Evolutionary conservation across 2,797 vertebrate species (phyloP).

Genomic region (Valencia hispanica): DNA sequence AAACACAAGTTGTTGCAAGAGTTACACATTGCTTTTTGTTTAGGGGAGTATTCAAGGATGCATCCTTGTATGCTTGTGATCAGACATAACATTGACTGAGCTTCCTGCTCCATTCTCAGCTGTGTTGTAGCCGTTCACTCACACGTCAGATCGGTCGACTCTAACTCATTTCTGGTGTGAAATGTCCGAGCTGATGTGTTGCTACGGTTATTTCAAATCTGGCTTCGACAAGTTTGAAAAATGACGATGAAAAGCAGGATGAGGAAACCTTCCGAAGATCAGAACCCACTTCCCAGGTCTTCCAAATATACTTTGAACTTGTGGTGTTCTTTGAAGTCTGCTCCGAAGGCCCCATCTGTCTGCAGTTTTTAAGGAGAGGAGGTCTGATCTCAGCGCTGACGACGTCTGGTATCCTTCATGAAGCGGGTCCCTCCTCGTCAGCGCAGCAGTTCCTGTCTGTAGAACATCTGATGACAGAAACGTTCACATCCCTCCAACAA

Average conservation of each 20-base stretch:
- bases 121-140: not conserved
- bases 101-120: not conserved
- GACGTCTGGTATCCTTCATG: not conserved
- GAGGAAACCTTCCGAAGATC: not conserved
- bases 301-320: not conserved
- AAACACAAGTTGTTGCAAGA: not conserved
- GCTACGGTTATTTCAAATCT: not conserved
- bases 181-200: not conserved
- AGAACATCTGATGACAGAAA: not conserved
- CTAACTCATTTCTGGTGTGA: not conserved
- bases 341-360: not conserved
- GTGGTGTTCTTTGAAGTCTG: not conserved
- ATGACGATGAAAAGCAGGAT: not conserved
- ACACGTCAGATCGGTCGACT: conserved; percentile 8
- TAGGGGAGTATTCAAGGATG: not conserved
- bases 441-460: not conserved
- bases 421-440: not conserved
- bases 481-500: not conserved
- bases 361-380: not conserved
- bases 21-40: not conserved
- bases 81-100: not conserved
- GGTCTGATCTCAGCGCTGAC: not conserved
- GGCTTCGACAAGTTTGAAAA: not conserved
- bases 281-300: not conserved
- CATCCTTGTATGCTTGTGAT: not conserved